Percentiles rank a stretch among this genome's conserved stretches.
Conservation (phyloP, 2,797 vertebrate genomes). For the Alcedo quadribrachys region DNA sequence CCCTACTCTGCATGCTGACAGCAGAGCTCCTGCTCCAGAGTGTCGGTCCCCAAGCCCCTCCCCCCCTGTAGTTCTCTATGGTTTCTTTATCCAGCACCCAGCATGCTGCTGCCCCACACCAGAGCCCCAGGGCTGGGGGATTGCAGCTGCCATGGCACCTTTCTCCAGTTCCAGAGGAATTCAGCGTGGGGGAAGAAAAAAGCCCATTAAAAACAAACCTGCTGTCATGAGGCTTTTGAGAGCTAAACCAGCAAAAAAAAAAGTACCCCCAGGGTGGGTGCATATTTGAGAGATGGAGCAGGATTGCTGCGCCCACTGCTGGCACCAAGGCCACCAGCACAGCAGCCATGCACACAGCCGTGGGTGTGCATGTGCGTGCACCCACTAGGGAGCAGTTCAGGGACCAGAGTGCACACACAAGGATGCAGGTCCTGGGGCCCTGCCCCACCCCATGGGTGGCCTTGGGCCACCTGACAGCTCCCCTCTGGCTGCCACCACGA, state of each 20-base stretch:
- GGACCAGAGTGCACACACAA: not conserved
- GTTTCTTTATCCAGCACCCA: not conserved
- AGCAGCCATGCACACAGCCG: not conserved
- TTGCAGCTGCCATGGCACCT: not conserved
- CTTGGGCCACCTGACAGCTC: rapidly evolving
- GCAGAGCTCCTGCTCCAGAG: not conserved
- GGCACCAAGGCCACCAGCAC: not conserved
- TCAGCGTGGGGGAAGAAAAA: not conserved
- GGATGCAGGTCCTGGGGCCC: not conserved
- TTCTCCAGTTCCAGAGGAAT: not conserved
- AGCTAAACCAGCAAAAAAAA: not conserved
- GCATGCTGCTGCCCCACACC: not conserved
- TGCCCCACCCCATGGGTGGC: not conserved
- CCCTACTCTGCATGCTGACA: not conserved
- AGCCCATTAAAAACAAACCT: not conserved
- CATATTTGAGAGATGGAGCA: not conserved
- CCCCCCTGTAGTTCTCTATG: not conserved
- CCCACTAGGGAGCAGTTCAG: not conserved
- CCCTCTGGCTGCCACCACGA: not conserved
- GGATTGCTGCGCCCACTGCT: slow-evolving; percentile 11
- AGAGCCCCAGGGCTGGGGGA: not conserved
- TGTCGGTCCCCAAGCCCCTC: not conserved
- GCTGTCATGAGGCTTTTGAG: not conserved
- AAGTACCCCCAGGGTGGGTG: not conserved
- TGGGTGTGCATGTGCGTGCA: not conserved